These are phyloP conservation scores for Diplolepis rosae DNA, from an alignment of 2,888 invertebrate species.

Conservation along the genomic window DNA sequence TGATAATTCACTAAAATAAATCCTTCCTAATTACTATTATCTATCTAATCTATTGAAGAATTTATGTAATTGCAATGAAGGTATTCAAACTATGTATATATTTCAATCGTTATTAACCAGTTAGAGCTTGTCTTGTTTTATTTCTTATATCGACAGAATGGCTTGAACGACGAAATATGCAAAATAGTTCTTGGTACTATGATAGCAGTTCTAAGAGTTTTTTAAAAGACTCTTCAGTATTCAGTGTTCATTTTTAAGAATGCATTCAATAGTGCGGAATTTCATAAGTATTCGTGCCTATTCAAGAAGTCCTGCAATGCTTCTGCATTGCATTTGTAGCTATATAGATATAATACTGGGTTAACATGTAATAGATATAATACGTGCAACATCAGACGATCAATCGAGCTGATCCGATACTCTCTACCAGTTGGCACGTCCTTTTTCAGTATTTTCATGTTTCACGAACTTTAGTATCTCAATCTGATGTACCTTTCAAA, in stretches of 20 bases:
- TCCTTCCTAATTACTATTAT: too few species aligned
- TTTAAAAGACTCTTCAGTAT: constrained; percentile 2
- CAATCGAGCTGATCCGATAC: background rate
- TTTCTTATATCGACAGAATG: background rate
- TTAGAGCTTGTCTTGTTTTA: background rate
- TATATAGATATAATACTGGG: too few species aligned
- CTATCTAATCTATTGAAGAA: too few species aligned
- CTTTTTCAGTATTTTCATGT: too few species aligned
- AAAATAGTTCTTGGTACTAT: background rate
- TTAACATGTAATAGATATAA: constrained; percentile 18
- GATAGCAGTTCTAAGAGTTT: background rate
- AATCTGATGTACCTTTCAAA: too few species aligned
- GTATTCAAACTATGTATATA: too few species aligned
- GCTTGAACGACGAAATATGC: background rate
- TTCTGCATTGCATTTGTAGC: background rate
- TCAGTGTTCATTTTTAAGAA: constrained; percentile 13
- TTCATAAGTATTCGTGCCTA: constrained; percentile 8
- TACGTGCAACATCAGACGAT: background rate
- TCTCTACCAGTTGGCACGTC: too few species aligned
- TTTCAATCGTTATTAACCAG: background rate
- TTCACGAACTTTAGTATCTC: too few species aligned
- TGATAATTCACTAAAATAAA: too few species aligned
- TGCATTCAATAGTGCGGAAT: constrained; percentile 11
- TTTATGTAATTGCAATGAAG: too few species aligned
- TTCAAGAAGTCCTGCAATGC: constrained; percentile 9